Evolutionary conservation across 2,113 vertebrate genomes (phyloP), one percentile per base, ranked within the genome.

Genomic region (Hypanus sabinus): DNA sequence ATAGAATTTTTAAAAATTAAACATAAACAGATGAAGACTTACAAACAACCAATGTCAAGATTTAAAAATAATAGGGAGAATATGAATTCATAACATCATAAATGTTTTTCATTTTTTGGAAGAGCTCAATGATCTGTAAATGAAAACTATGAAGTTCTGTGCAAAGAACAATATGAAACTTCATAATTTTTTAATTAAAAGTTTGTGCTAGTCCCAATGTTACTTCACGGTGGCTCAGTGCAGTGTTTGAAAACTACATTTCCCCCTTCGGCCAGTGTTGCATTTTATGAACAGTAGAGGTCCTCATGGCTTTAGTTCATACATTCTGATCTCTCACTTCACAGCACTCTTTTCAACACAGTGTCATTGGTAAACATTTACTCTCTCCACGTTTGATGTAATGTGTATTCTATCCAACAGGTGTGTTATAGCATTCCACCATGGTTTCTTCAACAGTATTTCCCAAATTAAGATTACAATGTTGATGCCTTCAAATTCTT

Each of bases 231-330:
- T 60, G 24, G 46, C 36, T 2, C 12, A 6, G 16, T 68, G 60
- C n/a, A n/a, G 60, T 20, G 60, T 33, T 33, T 65, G 30, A n/a
- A 88, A 88, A 88, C 60, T 85, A 8, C 30, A 65, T 68, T 68
- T 90, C 33, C 20, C 6, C 60, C 85, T 93, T 46, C 30, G 20
- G 16, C 22, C 70, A 92, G 95, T 60, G 38, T 81, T 94, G 94
- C 96, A 0, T 93, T 14, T 85, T 95, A 93, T 94, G 94, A 95
- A 95, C 97, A 96, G 95, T 94, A 97, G 97, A 96, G 97, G 97
- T 96, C 97, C 96, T 96, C 96, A 94, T 96, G 94, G 94, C 94
- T 95, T 93, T 57, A 95, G 95, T 83, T 95, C 38, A 96, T 95
- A 93, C 0, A 60, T 16, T 95, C 36, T 38, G 27, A n/a, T 1